Evolutionary conservation across 2,888 invertebrate genomes (phyloP).

Genomic region (Drosophila peninsularis): DNA sequence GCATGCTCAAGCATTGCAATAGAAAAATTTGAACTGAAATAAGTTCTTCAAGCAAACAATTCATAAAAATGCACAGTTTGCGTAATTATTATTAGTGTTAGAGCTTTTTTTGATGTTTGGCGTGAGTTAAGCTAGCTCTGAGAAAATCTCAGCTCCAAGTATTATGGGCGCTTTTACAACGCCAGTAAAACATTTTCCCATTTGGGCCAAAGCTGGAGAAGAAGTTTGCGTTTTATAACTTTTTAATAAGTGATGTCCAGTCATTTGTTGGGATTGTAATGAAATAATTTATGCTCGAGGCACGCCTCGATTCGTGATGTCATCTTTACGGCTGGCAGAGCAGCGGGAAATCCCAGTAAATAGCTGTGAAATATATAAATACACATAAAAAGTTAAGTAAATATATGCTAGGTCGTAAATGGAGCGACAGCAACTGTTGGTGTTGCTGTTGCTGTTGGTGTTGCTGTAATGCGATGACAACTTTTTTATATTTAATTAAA

Average conservation of each 20-base stretch:
- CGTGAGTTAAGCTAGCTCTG: background rate
- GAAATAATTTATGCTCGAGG: constrained; percentile 56
- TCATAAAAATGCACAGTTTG: constrained; percentile 1
- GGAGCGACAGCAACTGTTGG: background rate
- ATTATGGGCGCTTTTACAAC: background rate
- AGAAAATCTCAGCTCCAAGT: background rate
- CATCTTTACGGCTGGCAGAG: constrained; percentile 49
- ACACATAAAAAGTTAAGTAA: background rate
- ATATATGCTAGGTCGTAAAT: constrained; percentile 33
- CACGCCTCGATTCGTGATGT: constrained; percentile 58
- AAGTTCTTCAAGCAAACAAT: background rate
- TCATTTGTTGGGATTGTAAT: constrained; percentile 40
- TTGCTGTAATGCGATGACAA: constrained; percentile 51
- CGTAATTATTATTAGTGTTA: background rate
- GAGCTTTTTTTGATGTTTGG: background rate
- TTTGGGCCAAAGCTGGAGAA: constrained; percentile 8
- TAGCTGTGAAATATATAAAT: constrained; percentile 43
- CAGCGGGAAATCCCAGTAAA: constrained; percentile 45
- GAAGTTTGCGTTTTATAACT: constrained; percentile 62
- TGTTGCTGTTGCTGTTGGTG: background rate
- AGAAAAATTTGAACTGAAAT: background rate
- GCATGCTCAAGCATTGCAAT: background rate
- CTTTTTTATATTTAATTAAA: constrained; percentile 77
- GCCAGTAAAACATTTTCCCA: constrained; percentile 5
- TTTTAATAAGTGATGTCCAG: constrained; percentile 68